Conservation (phyloP, 1,140 invertebrate species). For the Wasmannia auropunctata region DNA sequence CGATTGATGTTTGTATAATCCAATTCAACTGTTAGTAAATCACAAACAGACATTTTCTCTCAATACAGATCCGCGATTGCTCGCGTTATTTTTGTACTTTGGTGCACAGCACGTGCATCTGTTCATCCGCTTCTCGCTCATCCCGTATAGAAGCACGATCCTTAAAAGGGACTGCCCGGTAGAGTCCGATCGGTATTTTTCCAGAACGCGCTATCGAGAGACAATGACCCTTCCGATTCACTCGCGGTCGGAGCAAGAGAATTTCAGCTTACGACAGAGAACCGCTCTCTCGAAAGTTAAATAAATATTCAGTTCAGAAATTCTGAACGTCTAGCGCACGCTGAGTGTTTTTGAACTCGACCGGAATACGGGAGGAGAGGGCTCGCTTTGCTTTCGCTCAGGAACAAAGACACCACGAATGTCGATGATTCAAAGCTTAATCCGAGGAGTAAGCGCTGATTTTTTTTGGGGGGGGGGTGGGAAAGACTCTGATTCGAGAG, state of each 20-base stretch:
- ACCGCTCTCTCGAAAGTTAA: conserved; percentile 18
- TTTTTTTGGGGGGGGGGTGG: too few relatives aligned
- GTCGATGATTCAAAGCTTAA: background rate
- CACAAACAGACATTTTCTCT: background rate
- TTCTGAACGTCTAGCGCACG: background rate
- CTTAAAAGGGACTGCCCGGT: background rate
- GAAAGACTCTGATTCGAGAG: background rate
- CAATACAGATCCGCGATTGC: background rate
- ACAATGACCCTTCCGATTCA: conserved; percentile 17
- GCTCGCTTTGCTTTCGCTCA: background rate
- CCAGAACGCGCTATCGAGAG: background rate
- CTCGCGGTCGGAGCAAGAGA: background rate
- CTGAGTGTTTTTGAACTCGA: background rate
- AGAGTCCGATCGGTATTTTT: conserved; percentile 9
- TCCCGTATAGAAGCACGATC: background rate
- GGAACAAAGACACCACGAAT: conserved; percentile 18
- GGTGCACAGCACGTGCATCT: background rate
- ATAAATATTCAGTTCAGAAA: conserved; percentile 51
- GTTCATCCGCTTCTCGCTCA: background rate
- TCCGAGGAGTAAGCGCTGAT: background rate
- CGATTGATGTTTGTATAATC: background rate
- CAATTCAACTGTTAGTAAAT: background rate
- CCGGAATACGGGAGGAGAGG: background rate
- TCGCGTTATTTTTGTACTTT: background rate
- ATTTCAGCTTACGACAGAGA: background rate